Base-by-base conservation (phyloP, 2,113 vertebrate genomes). In the Crotalus horridus region DNA sequence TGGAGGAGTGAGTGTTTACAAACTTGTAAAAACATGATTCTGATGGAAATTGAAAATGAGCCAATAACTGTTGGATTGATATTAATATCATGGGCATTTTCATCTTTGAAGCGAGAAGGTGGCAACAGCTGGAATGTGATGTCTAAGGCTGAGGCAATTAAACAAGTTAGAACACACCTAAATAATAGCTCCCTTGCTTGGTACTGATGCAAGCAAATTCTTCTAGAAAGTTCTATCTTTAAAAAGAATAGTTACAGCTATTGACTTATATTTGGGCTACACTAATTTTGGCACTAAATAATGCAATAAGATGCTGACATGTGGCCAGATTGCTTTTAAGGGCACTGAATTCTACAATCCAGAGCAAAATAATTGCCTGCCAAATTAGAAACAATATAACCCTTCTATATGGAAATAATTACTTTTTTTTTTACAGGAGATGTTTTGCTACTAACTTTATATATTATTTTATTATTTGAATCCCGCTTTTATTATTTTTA, bases 51-150 rank as follows among this genome's bases (percentile, higher is more conserved):
- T 86, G 88, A 93, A 81, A 93, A 89, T 23, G 17, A 95, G 91
- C 91, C 93, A 91, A 69, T 53, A 94, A 95, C 91, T 94, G 85
- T 90, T 94, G 91, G 90, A 93, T 90, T 95, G 92, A 93, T 91
- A 91, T 91, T 95, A 39, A 85, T 91, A 94, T 94, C 43, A 0
- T 0, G 91, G n/a, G 4, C 88, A 92, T 54, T 55, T 94, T 64
- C 46, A 64, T 59, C 24, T 91, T 93, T 94, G 91, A 87, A 91
- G 86, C 89, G 21, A 87, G n/a, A 91, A 58, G 88, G 94, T 92
- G 87, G 90, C 64, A 26, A 39, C 24, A 92, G 89, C 17, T 1
- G 0, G 91, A 92, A 1, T 90, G 15, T 46, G 46, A 58, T 86
- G n/a, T 87, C 69, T 86, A 85, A 87, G 11, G 15, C 12, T 90